A percentile compares a stretch with the other conserved stretches of the same genome.
Conservation (phyloP, 2,888 invertebrate genomes). For the Eucriotettix oculatus region DNA sequence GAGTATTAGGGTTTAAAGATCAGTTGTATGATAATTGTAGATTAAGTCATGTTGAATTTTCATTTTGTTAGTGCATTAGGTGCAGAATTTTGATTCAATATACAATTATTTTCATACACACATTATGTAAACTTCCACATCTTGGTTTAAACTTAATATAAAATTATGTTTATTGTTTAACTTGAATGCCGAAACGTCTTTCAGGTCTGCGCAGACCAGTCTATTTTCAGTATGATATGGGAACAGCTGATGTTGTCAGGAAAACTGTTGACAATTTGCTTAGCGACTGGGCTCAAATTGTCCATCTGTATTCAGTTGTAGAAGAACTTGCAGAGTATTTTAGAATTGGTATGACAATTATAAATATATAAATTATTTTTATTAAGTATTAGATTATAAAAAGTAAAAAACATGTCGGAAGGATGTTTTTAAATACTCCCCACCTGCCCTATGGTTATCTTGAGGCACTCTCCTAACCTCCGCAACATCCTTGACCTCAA, state of each 20-base stretch:
- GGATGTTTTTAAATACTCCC: neutral
- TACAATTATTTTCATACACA: too few relatives aligned
- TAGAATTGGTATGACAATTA: slow-evolving; percentile 39
- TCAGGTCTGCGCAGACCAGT: slow-evolving; percentile 69
- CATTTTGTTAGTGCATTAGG: too few relatives aligned
- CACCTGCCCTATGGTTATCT: too few relatives aligned
- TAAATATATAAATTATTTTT: neutral
- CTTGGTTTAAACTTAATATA: too few relatives aligned
- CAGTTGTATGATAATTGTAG: too few relatives aligned
- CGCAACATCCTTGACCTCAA: too few relatives aligned
- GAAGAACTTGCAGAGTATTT: slow-evolving; percentile 68
- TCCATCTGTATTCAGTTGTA: slow-evolving; percentile 71
- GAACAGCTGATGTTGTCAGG: slow-evolving; percentile 56
- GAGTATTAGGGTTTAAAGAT: too few relatives aligned
- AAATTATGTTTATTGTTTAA: too few relatives aligned
- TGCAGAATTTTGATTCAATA: too few relatives aligned
- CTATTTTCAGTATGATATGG: slow-evolving; percentile 79
- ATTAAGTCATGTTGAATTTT: too few relatives aligned
- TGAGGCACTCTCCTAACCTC: too few relatives aligned
- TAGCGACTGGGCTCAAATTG: slow-evolving; percentile 86
- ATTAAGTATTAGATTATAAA: neutral
- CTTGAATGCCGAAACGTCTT: neutral
- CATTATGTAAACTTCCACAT: too few relatives aligned
- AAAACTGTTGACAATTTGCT: slow-evolving; percentile 75
- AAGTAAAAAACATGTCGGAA: neutral